These are phyloP conservation scores for Rafetus swinhoei DNA, from an alignment of 2,113 vertebrate genomes.

Conservation along the genomic window DNA sequence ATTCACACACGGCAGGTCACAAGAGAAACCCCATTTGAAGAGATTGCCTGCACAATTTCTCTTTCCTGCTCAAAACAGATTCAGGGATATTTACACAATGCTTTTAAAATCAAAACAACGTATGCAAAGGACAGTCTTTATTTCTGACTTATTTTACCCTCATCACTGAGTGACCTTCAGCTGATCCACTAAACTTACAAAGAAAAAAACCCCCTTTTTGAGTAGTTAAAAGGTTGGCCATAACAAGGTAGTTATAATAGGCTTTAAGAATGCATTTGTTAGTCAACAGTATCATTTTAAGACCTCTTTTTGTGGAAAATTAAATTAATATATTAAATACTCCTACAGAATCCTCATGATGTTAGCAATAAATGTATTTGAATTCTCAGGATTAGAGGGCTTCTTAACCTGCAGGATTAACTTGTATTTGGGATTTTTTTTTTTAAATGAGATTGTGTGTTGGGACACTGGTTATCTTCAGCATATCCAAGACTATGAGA, in stretches of 20 bases:
- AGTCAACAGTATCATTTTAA: not conserved
- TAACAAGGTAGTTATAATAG: not conserved
- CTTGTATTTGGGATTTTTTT: not conserved
- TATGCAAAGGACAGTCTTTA: not conserved
- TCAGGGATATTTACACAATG: not conserved
- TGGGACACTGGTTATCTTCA: not conserved
- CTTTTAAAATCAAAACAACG: not conserved
- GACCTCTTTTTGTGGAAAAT: not conserved
- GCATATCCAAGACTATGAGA: not conserved
- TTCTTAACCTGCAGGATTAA: not conserved
- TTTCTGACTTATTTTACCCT: fast-evolving
- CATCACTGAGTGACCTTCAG: not conserved
- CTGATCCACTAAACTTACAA: not conserved
- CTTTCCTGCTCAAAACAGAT: not conserved
- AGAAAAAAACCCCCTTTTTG: not conserved
- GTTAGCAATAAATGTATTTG: not conserved
- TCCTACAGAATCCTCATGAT: not conserved
- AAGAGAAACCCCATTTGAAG: not conserved
- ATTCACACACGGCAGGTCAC: not conserved
- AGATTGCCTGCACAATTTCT: not conserved
- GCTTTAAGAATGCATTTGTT: not conserved
- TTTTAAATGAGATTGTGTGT: no score
- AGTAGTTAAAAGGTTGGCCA: not conserved
- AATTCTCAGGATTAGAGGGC: not conserved
- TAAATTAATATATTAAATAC: not conserved